Base-by-base conservation (phyloP, 2,888 invertebrate genomes). In the Cephus pulcher region DNA sequence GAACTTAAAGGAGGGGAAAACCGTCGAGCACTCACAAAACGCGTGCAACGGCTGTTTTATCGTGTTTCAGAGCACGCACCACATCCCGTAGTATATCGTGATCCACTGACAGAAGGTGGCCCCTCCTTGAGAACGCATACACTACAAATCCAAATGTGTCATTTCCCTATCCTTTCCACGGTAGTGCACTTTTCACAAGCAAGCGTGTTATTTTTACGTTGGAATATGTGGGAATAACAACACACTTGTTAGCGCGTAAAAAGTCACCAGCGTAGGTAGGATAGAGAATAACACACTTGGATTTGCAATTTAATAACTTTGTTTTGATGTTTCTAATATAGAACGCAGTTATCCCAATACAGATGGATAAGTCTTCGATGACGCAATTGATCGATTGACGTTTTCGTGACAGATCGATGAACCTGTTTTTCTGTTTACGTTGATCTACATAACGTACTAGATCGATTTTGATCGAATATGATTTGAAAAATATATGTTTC, bases 1-100 rank as follows among this genome's bases (percentile, higher is more conserved):
- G 23, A 23, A 56, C 56, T 4, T 23, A 2, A 23, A 23, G n/a
- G 23, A 23, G 35, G 74, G 74, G 74, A 12, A 34, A 74, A 71
- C 71, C 71, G 71, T 32, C 74, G 83, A 82, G 78, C 89, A 89
- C 86, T 89, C 89, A 81, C 82, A 80, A 80, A 83, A 85, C 88
- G 86, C 90, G 88, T 90, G 90, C 87, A 84, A 83, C 80, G 73
- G 78, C 84, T 83, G 84, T 86, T 85, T 86, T 84, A 82, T 79
- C 81, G 75, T 80, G 79, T 79, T 82, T 77, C 78, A 81, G 73
- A 79, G 76, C 80, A 37, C 80, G 74, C 76, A 79, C 76, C 33
- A 73, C 80, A 76, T 73, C 75, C 74, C 75, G 70, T 74, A 73
- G 75, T 68, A 74, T 73, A 73, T 34, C 75, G 78, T 82, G 79